phyloP scores from a whole-genome alignment of 2,113 vertebrate genomes.

The Podarcis raffonei region DNA sequence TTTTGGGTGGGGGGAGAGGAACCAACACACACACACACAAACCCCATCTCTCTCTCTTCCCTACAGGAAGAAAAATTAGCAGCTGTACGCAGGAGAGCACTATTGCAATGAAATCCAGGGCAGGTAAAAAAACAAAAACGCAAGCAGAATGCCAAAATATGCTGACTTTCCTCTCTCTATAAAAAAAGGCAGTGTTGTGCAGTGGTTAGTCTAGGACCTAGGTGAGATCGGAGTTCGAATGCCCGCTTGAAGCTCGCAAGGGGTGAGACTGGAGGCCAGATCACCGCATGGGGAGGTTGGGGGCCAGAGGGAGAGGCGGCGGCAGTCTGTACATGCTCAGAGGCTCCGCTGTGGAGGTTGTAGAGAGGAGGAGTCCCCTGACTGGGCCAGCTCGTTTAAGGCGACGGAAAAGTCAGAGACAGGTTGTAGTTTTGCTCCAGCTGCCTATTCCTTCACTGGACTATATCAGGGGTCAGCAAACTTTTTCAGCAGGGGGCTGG shows the following conservation, averaged over 20 bases:
- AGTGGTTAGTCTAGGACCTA: background rate
- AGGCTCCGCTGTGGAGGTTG: background rate
- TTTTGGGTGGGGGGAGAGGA: rapidly evolving
- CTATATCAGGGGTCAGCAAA: too few relatives aligned
- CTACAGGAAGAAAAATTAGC: background rate
- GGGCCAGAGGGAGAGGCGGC: background rate
- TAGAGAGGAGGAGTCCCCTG: background rate
- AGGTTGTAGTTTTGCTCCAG: too few relatives aligned
- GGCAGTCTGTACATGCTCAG: background rate
- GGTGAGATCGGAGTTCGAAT: background rate
- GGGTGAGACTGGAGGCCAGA: rapidly evolving
- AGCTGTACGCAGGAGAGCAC: too few relatives aligned
- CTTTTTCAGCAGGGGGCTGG: too few relatives aligned
- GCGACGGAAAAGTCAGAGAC: too few relatives aligned
- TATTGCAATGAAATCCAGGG: background rate
- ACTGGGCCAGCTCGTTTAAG: background rate
- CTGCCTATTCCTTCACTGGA: background rate
- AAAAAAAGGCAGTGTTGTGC: background rate
- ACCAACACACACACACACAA: rapidly evolving
- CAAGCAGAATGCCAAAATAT: too few relatives aligned
- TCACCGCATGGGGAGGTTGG: too few relatives aligned
- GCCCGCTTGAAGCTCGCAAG: too few relatives aligned
- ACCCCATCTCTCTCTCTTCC: background rate
- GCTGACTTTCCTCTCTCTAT: background rate
- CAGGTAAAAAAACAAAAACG: background rate